Conservation (phyloP, 1,140 invertebrate genomes). For the Euura saliciscinereae region DNA sequence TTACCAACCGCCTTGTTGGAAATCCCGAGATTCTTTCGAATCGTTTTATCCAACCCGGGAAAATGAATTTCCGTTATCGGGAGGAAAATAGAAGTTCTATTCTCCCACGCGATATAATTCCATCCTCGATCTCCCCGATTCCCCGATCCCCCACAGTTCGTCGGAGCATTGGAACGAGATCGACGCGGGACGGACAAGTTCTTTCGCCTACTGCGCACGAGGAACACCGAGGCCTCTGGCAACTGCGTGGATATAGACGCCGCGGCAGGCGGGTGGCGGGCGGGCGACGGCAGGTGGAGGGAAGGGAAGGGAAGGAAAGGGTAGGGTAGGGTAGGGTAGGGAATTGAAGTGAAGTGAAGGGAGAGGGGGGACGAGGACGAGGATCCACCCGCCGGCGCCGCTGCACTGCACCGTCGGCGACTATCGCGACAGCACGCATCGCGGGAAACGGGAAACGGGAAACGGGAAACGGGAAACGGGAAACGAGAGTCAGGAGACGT, state of each 20-base stretch:
- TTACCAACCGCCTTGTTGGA: too few relatives aligned
- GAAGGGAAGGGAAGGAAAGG: constrained; percentile 8
- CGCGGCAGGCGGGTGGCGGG: neutral
- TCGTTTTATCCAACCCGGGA: too few relatives aligned
- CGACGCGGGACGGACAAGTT: constrained; percentile 6
- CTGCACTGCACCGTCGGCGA: constrained; percentile 40
- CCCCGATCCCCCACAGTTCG: too few relatives aligned
- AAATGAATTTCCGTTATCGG: too few relatives aligned
- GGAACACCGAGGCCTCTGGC: neutral
- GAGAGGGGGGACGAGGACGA: constrained; percentile 2
- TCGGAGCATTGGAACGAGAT: neutral
- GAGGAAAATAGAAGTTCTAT: too few relatives aligned
- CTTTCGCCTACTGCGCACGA: neutral
- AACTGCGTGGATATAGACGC: neutral
- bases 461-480: neutral
- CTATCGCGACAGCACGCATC: constrained; percentile 40
- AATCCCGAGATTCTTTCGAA: too few relatives aligned
- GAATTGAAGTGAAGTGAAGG: constrained; percentile 11
- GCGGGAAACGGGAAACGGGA: constrained; percentile 16
- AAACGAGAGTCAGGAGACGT: neutral
- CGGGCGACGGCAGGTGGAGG: constrained; percentile 18
- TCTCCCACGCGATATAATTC: too few relatives aligned
- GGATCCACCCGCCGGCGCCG: constrained; percentile 19
- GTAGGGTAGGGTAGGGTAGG: constrained; percentile 10
- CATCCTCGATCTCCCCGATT: too few relatives aligned